These are phyloP conservation scores for Choristoneura fumiferana DNA, from an alignment of 1,140 invertebrate genomes.

Conservation along the genomic window DNA sequence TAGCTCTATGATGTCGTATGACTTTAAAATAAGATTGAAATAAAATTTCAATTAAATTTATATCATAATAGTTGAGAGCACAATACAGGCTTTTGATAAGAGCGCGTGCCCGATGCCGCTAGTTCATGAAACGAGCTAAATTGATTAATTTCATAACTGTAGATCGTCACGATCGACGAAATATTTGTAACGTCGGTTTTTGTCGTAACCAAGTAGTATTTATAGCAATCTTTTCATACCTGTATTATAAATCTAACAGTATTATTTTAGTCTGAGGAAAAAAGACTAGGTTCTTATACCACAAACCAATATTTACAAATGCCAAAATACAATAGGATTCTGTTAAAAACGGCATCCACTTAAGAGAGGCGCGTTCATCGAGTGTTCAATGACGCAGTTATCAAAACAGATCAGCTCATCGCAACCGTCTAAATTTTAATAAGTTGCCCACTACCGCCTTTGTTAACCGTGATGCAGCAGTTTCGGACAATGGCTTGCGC, in stretches of 20 bases:
- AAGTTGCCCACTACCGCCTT: conserved; percentile 76
- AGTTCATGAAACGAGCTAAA: conserved; percentile 59
- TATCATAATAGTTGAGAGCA: conserved; percentile 61
- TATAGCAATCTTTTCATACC: not conserved
- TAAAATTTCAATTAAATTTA: conserved; percentile 73
- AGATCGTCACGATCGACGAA: not conserved
- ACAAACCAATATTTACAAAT: conserved; percentile 44
- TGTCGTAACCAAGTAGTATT: not conserved
- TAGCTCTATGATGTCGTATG: conserved; percentile 41
- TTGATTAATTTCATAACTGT: conserved; percentile 72
- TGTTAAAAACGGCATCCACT: conserved; percentile 53
- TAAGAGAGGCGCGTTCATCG: conserved; percentile 47
- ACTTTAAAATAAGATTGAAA: conserved; percentile 49
- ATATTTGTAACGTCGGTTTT: not conserved
- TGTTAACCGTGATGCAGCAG: conserved; percentile 64
- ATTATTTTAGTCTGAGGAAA: too few relatives aligned
- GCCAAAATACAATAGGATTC: conserved; percentile 40
- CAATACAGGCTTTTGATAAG: conserved; percentile 54
- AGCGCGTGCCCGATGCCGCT: conserved; percentile 54
- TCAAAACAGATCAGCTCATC: conserved; percentile 73
- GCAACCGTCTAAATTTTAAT: conserved; percentile 74
- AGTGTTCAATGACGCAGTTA: conserved; percentile 57
- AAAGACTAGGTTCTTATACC: conserved; percentile 19
- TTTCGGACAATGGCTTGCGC: conserved; percentile 73
- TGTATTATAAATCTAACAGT: not conserved